phyloP scores from a whole-genome alignment of 2,113 vertebrate genomes.

The Mixornis gularis region DNA sequence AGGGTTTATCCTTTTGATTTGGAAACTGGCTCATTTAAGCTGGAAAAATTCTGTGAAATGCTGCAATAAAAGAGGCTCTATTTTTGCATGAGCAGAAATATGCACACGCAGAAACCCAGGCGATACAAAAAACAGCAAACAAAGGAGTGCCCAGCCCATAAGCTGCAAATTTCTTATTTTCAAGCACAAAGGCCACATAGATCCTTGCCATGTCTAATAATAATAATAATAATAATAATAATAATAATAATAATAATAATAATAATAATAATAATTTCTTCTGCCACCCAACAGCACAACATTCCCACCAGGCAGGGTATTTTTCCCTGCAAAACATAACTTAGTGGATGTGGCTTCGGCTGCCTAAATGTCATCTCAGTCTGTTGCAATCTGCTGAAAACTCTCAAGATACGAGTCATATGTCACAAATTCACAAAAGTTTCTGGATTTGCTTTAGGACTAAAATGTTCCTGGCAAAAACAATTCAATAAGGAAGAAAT shows the following conservation, averaged over 20 bases:
- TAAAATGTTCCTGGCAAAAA: constrained; percentile 8
- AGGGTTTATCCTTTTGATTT: constrained; percentile 41
- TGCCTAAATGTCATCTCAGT: constrained; percentile 57
- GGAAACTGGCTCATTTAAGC: constrained; percentile 43
- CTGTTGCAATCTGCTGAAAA: constrained; percentile 32
- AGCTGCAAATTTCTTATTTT: constrained; percentile 15
- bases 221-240: background rate
- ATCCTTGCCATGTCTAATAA: background rate
- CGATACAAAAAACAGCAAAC: background rate
- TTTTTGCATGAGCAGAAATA: constrained; percentile 49
- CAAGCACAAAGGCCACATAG: background rate
- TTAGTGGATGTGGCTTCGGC: constrained; percentile 28
- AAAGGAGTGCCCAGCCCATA: background rate
- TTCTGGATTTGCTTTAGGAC: constrained; percentile 45
- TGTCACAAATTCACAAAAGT: constrained; percentile 30
- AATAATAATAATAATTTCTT: background rate
- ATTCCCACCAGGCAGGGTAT: constrained; percentile 18
- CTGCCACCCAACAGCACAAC: constrained; percentile 21
- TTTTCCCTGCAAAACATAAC: constrained; percentile 20
- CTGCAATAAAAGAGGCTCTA: constrained; percentile 50
- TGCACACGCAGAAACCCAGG: background rate
- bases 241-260: background rate
- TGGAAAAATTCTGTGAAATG: constrained; percentile 53
- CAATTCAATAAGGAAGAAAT: background rate
- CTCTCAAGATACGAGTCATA: background rate